phyloP scores from a whole-genome alignment of 2,888 invertebrate genomes.

The Troides oblongomaculatus region DNA sequence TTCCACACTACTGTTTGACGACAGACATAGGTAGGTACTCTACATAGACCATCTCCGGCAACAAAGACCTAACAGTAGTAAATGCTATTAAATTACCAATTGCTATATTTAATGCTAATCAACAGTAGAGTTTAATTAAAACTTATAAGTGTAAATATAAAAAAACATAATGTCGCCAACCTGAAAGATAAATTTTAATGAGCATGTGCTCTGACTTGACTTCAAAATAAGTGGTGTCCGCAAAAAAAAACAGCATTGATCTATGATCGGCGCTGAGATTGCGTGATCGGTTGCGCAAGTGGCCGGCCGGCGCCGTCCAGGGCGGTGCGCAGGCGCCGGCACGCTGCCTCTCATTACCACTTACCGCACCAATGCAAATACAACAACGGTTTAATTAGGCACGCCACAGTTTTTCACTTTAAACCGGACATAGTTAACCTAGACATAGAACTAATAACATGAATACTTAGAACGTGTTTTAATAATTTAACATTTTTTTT shows the following conservation, averaged over 20 bases:
- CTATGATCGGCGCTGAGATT: conserved; percentile 37
- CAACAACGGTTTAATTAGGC: conserved; percentile 56
- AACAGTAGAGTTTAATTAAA: no score
- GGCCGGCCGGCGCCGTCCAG: conserved; percentile 67
- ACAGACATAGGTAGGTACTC: no score
- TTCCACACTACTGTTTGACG: no score
- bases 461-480: background rate
- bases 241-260: conserved; percentile 37
- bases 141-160: background rate
- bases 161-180: background rate
- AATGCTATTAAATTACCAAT: no score
- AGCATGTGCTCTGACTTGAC: conserved; percentile 14
- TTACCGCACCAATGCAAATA: conserved; percentile 71
- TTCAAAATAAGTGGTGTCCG: conserved; percentile 26
- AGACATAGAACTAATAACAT: background rate
- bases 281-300: conserved; percentile 55
- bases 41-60: no score
- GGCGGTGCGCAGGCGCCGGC: conserved; percentile 67
- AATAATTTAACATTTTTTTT: no score
- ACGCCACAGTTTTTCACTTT: conserved; percentile 42
- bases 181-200: conserved; percentile 15
- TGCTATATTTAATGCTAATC: no score
- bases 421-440: conserved; percentile 9
- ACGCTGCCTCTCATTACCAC: conserved; percentile 54
- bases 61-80: no score